phyloP scores from a whole-genome alignment of 1,140 invertebrate species.

The Penaeus indicus region DNA sequence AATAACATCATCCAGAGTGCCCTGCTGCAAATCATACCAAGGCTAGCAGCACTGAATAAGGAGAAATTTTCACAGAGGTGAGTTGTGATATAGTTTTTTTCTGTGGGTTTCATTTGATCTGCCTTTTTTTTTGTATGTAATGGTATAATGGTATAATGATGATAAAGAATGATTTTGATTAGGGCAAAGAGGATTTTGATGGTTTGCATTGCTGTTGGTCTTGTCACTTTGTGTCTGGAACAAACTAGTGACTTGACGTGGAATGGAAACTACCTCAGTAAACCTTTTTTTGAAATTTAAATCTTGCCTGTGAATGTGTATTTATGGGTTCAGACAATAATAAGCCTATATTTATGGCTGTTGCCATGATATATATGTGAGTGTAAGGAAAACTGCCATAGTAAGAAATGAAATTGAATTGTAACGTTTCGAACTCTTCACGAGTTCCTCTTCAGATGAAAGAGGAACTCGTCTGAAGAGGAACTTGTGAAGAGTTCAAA shows the following conservation, averaged over 20 bases:
- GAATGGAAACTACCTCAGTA: too few species aligned
- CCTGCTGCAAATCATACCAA: conserved; percentile 89
- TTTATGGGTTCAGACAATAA: too few species aligned
- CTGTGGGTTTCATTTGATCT: neutral
- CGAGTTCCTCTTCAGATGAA: too few species aligned
- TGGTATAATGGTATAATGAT: neutral
- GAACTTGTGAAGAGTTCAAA: too few species aligned
- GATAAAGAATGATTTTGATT: neutral
- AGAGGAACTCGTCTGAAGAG: too few species aligned
- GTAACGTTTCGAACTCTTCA: too few species aligned
- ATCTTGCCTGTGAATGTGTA: conserved; percentile 11
- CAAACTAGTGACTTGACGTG: neutral
- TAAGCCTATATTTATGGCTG: too few species aligned
- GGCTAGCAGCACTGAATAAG: conserved; percentile 92
- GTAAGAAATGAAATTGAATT: too few species aligned
- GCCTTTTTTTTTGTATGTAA: neutral
- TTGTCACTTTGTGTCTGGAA: neutral
- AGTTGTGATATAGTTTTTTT: neutral
- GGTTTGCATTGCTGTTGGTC: neutral
- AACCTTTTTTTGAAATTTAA: too few species aligned
- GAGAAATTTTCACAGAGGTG: conserved; percentile 77
- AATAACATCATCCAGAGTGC: conserved; percentile 89
- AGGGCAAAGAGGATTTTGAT: neutral
- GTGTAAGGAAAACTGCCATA: too few species aligned
- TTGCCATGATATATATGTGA: too few species aligned